These are phyloP conservation scores for Numenius phaeopus DNA, from an alignment of 2,797 vertebrate species.

Conservation along the genomic window DNA sequence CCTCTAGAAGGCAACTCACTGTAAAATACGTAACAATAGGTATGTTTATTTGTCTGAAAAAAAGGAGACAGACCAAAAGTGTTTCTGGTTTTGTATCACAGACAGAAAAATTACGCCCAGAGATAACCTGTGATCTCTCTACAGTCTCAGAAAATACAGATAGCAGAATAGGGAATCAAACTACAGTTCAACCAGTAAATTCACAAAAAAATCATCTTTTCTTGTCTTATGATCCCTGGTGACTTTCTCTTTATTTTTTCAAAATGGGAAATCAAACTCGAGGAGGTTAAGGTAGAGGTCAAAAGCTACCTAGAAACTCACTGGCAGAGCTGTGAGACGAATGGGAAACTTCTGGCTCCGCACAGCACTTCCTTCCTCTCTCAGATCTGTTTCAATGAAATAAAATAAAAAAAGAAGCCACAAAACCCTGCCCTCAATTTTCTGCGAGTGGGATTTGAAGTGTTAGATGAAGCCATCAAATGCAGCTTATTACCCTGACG, in stretches of 20 bases:
- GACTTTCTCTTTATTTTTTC: background rate
- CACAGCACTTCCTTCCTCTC: slow-evolving; percentile 5
- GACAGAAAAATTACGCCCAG: background rate
- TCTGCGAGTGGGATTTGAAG: slow-evolving; percentile 3
- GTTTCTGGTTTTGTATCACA: background rate
- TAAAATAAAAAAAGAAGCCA: background rate
- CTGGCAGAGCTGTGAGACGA: background rate
- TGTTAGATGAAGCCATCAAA: background rate
- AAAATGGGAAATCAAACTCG: background rate
- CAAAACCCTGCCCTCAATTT: background rate
- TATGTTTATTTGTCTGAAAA: background rate
- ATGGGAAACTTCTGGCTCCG: slow-evolving; percentile 26
- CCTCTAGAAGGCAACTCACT: background rate
- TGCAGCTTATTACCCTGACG: background rate
- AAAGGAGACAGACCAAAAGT: background rate
- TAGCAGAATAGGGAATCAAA: background rate
- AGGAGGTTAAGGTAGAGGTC: slow-evolving; percentile 17
- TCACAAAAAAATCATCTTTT: background rate
- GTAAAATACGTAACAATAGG: background rate
- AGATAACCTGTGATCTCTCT: background rate
- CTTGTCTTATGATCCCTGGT: background rate
- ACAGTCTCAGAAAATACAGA: background rate
- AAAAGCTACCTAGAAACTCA: background rate
- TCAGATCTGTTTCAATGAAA: slow-evolving; percentile 28
- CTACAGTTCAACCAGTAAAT: background rate